Conservation (phyloP, 2,113 vertebrate species). For the Tinamus guttatus region DNA sequence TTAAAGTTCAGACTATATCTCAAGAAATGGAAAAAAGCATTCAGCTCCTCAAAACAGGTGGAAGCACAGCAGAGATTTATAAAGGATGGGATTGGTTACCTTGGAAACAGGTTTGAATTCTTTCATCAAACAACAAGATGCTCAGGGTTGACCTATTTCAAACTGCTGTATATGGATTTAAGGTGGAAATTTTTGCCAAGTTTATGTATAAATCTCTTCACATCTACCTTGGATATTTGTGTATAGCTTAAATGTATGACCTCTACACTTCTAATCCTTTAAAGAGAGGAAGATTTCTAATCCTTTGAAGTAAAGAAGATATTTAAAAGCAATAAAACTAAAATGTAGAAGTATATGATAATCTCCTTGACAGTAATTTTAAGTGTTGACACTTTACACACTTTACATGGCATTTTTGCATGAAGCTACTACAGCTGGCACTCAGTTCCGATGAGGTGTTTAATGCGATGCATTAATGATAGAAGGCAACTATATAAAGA, state of each 20-base stretch:
- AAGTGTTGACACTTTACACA: not conserved
- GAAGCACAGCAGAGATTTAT: slow-evolving; percentile 37
- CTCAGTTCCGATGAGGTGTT: not conserved
- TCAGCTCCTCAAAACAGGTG: slow-evolving; percentile 54
- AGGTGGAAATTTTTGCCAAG: slow-evolving; percentile 21
- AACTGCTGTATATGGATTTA: slow-evolving; percentile 27
- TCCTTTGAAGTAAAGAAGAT: not conserved
- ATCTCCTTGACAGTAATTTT: not conserved
- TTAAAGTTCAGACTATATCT: slow-evolving; percentile 37
- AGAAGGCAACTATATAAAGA: not conserved
- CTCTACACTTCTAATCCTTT: not conserved
- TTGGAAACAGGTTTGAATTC: slow-evolving; percentile 75
- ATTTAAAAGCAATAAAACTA: not conserved
- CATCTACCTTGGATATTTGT: not conserved
- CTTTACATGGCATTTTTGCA: not conserved
- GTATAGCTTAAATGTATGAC: not conserved
- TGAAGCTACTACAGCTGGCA: not conserved
- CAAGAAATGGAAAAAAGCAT: slow-evolving; percentile 53
- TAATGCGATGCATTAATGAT: not conserved
- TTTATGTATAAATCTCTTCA: not conserved
- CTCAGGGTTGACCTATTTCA: slow-evolving; percentile 61
- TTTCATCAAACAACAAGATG: slow-evolving; percentile 68
- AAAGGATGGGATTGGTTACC: slow-evolving; percentile 69
- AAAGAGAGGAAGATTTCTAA: not conserved
- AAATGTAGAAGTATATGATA: not conserved